Evolutionary conservation across 1,140 invertebrate genomes (phyloP).

Genomic region (Paracyclopina nana): DNA sequence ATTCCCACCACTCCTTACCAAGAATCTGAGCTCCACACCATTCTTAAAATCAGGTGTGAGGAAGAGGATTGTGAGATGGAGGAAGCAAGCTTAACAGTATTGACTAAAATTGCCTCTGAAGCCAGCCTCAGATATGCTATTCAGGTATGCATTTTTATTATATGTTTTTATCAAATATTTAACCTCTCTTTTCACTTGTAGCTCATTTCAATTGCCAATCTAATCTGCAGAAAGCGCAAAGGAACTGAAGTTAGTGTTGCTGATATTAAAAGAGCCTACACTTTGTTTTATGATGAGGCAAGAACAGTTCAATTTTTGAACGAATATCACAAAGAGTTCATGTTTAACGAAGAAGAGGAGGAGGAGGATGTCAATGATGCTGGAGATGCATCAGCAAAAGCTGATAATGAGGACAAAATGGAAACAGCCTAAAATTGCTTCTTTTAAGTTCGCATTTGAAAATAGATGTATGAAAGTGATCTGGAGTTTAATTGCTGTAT

Average conservation of each 20-base stretch:
- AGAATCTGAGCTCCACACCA: constrained; percentile 73
- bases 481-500: no score
- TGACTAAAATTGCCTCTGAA: constrained; percentile 77
- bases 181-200: no score
- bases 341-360: constrained; percentile 49
- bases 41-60: constrained; percentile 77
- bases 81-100: constrained; percentile 67
- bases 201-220: constrained; percentile 79
- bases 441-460: no score
- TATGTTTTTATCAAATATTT: no score
- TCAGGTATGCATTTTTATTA: no score
- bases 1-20: constrained; percentile 72
- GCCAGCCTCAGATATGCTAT: constrained; percentile 52
- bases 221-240: constrained; percentile 66
- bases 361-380: no score
- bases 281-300: constrained; percentile 78
- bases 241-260: constrained; percentile 63
- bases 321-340: constrained; percentile 87
- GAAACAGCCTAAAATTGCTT: no score
- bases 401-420: no score
- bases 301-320: constrained; percentile 79
- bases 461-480: no score
- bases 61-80: constrained; percentile 94
- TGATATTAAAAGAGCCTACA: constrained; percentile 86
- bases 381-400: no score